Conservation (phyloP, 2,888 invertebrate genomes). For the Stenichneumon culpator region DNA sequence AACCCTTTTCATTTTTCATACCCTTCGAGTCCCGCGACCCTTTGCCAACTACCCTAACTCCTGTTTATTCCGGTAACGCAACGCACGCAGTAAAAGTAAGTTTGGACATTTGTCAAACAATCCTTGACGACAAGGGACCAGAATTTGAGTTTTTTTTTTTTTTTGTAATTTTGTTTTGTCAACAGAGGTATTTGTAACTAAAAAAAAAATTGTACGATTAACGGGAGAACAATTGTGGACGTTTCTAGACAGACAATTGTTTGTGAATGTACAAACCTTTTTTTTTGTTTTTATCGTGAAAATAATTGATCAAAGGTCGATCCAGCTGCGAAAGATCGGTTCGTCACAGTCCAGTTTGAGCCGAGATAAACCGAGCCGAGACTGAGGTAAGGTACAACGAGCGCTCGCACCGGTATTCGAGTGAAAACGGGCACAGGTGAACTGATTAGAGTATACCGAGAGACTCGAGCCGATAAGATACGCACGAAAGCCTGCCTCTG, state of each 20-base stretch:
- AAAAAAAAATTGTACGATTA: neutral
- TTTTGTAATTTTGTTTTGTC: neutral
- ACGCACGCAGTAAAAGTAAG: neutral
- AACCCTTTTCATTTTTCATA: constrained; percentile 18
- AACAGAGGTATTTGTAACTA: neutral
- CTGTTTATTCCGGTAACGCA: neutral
- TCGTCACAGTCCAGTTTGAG: constrained; percentile 8
- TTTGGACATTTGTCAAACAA: neutral
- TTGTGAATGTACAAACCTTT: neutral
- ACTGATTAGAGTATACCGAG: constrained; percentile 50
- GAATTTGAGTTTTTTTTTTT: neutral
- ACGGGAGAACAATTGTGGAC: too few species aligned
- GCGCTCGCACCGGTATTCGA: constrained; percentile 42
- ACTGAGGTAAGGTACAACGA: neutral
- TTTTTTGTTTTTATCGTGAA: neutral
- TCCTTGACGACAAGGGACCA: neutral
- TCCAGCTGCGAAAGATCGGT: neutral
- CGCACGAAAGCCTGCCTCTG: constrained; percentile 35
- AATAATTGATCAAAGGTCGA: constrained; percentile 24
- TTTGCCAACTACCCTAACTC: neutral
- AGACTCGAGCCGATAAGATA: constrained; percentile 56
- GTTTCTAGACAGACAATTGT: neutral
- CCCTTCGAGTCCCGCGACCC: neutral
- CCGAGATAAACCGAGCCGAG: constrained; percentile 29
- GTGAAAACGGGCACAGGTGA: constrained; percentile 65